Percentiles rank a stretch among this genome's conserved stretches.
phyloP scores from a whole-genome alignment of 2,888 invertebrate genomes.

The Glaucopsyche alexis region DNA sequence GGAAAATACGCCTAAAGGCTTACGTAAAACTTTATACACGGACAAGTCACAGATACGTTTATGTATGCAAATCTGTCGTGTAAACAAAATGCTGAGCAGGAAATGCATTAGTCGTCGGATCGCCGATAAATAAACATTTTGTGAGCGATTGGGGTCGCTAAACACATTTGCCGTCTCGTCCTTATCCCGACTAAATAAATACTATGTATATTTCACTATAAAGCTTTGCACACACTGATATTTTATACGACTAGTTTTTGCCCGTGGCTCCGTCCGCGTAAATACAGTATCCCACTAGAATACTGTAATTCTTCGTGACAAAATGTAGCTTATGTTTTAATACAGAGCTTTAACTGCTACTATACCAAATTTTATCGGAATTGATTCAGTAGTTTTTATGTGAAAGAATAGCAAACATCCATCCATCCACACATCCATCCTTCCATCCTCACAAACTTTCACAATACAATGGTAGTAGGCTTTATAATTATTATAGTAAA shows the following conservation, averaged over 20 bases:
- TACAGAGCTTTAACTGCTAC: too few relatives aligned
- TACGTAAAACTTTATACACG: conserved; percentile 5
- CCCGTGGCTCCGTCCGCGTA: too few relatives aligned
- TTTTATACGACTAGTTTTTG: not conserved
- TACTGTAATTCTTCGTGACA: too few relatives aligned
- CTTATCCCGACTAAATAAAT: conserved; percentile 20
- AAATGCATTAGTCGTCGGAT: conserved; percentile 25
- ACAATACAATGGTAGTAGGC: too few relatives aligned
- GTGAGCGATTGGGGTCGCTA: conserved; percentile 25
- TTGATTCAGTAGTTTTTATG: too few relatives aligned
- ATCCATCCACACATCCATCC: too few relatives aligned
- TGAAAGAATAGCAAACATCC: too few relatives aligned
- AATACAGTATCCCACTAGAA: too few relatives aligned
- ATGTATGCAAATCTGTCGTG: conserved; percentile 23
- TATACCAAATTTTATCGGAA: too few relatives aligned
- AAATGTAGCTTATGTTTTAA: too few relatives aligned
- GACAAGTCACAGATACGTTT: conserved; percentile 16
- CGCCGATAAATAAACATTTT: conserved; percentile 27
- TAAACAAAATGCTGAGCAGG: conserved; percentile 24
- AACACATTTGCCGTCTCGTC: conserved; percentile 20
- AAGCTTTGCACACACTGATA: not conserved
- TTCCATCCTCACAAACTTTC: too few relatives aligned
- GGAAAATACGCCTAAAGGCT: not conserved
- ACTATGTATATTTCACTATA: conserved; percentile 18
- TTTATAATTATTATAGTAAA: too few relatives aligned